A percentile compares a stretch with the other conserved stretches of the same genome.
Evolutionary conservation across 2,113 vertebrate genomes (phyloP).

Genomic region (Campylomormyrus tamandua): DNA sequence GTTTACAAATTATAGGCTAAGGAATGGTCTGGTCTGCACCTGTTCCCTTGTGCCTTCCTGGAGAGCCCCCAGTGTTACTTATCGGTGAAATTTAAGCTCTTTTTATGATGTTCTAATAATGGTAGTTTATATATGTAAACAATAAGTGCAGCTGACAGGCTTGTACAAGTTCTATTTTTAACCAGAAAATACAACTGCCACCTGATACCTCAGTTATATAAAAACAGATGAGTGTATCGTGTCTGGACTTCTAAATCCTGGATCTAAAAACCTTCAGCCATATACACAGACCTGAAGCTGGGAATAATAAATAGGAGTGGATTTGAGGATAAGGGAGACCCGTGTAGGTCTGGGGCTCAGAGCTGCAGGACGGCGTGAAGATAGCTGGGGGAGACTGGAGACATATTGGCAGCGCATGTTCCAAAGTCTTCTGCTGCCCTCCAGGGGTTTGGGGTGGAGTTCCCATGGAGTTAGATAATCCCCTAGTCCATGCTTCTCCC

Average conservation of each 20-base stretch:
- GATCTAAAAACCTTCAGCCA: background rate
- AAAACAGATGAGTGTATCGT: background rate
- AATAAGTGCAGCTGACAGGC: background rate
- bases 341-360: background rate
- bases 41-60: background rate
- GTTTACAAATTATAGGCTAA: background rate
- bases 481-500: background rate
- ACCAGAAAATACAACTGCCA: background rate
- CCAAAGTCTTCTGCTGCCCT: conserved; percentile 61
- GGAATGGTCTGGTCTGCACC: background rate
- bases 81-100: background rate
- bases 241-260: background rate
- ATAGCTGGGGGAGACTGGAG: background rate
- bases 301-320: background rate
- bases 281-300: background rate
- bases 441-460: conserved; percentile 37
- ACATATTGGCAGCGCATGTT: conserved; percentile 13
- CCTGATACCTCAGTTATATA: background rate
- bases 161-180: background rate
- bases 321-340: background rate
- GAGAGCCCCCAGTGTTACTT: no score
- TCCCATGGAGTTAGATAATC: conserved; percentile 14
- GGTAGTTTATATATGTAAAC: background rate
- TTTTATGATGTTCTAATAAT: background rate
- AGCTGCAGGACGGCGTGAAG: background rate